These are phyloP conservation scores for Saturnia japonica DNA, from an alignment of 2,888 invertebrate genomes.

Conservation along the genomic window DNA sequence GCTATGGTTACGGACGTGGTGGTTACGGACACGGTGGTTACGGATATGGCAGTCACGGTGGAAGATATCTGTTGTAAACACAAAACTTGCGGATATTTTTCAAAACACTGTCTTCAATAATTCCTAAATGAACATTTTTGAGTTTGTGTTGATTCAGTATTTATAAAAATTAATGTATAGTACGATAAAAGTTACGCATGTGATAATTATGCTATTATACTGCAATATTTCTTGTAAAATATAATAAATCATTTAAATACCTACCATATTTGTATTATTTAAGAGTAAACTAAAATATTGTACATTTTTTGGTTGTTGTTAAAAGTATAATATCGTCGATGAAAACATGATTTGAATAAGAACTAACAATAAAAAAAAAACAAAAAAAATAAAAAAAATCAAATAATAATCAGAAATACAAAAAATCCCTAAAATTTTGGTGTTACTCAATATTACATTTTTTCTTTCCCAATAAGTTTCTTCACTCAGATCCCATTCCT, in stretches of 20 bases:
- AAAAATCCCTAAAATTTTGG: no score
- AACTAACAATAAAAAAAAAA: no score
- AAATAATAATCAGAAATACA: no score
- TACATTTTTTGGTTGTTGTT: no score
- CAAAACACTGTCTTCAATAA: not conserved
- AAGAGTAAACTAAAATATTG: no score
- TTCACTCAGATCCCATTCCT: no score
- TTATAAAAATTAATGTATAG: not conserved
- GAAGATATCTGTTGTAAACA: conserved; percentile 52
- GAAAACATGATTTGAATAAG: no score
- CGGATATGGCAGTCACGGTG: conserved; percentile 31
- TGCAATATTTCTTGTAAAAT: not conserved
- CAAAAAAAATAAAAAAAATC: no score
- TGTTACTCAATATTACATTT: no score
- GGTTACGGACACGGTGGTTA: conserved; percentile 30
- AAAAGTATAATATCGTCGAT: no score
- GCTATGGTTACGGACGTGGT: conserved; percentile 34
- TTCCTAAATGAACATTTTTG: not conserved
- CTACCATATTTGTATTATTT: not conserved
- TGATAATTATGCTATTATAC: conserved; percentile 2
- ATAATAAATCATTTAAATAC: not conserved
- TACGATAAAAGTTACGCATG: conserved; percentile 4
- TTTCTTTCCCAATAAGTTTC: no score
- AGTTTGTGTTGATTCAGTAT: not conserved
- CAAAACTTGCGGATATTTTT: not conserved